phyloP scores from a whole-genome alignment of 2,113 vertebrate species.

The Syrmaticus mikado region DNA sequence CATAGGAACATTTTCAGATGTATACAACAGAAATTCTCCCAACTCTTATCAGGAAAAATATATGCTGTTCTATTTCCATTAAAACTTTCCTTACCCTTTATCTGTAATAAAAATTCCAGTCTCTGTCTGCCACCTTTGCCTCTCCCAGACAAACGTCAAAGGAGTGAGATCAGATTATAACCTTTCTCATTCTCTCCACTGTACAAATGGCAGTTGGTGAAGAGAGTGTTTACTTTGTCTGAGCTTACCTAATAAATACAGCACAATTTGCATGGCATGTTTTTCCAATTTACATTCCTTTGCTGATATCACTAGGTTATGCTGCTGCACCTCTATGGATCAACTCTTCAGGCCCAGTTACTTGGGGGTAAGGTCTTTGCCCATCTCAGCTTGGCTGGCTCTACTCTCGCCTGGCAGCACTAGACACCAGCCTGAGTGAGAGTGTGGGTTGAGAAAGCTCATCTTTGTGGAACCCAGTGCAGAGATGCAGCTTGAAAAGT shows the following conservation, averaged over 20 bases:
- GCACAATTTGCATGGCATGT: accelerated
- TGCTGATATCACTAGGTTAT: neutral
- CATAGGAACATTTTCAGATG: neutral
- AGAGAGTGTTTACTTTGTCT: neutral
- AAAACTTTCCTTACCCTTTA: neutral
- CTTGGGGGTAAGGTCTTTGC: neutral
- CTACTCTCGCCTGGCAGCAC: too few species aligned
- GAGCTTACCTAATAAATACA: neutral
- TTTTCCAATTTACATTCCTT: accelerated
- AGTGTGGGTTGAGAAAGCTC: neutral
- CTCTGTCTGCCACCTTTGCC: neutral
- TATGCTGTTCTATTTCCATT: neutral
- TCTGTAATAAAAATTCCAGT: neutral
- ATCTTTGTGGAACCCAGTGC: neutral
- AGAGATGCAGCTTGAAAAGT: neutral
- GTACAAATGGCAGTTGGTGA: neutral
- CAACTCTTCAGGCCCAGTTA: neutral
- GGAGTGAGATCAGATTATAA: neutral
- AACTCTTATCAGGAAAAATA: neutral
- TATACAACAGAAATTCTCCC: neutral
- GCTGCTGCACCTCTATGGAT: neutral
- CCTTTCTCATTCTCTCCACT: neutral
- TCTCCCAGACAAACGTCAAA: neutral
- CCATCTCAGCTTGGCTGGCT: neutral
- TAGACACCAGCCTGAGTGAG: neutral